Evolutionary conservation across 2,797 vertebrate species (phyloP), one percentile per base, ranked within the genome.

Genomic region (Gobionotothen gibberifrons): DNA sequence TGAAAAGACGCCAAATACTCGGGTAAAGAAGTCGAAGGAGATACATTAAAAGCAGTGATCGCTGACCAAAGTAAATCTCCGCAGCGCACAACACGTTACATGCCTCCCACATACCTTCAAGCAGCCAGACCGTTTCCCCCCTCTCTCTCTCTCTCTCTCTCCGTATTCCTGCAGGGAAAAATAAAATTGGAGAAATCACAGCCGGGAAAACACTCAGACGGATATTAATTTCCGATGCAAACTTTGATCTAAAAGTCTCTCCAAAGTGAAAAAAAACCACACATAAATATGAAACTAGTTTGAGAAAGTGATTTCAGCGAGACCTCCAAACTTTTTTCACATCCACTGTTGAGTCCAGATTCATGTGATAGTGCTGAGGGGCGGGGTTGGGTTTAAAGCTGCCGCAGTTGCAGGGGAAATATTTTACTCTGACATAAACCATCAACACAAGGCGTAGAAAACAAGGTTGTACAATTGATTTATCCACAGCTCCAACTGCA

Each of bases 81-180:
- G 63, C 78, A 44, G 63, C n/a, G 72, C 46, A 72, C 66, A 86
- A 82, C 86, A 76, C 68, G 83, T 79, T 77, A 69, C 68, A 87
- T 85, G 89, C 87, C 90, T 92, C 87, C 89, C 90, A 91, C 93
- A 92, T 93, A 93, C 92, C 93, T 93, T 87, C 89, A 90, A 90
- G 89, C 87, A 90, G 92, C 85, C 90, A 83, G 86, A 85, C 74
- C 81, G 81, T 87, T 81, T 75, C 72, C 74, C 78, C 56, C 22
- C 42, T 47, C 59, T 39, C 59, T 52, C 62, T 67, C 63, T 75
- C 22, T 22, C 22, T 22, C 42, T 47, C 59, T 39, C 59, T 52
- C 58, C 68, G 76, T 79, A 74, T 49, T 89, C 77, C 90, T 90
- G 88, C 84, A 88, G 79, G 73, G 57, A 59, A 74, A 76, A 74